Percentiles rank a stretch among this genome's conserved stretches.
phyloP scores from a whole-genome alignment of 2,888 invertebrate genomes.

The Himalopsyche japonica region DNA sequence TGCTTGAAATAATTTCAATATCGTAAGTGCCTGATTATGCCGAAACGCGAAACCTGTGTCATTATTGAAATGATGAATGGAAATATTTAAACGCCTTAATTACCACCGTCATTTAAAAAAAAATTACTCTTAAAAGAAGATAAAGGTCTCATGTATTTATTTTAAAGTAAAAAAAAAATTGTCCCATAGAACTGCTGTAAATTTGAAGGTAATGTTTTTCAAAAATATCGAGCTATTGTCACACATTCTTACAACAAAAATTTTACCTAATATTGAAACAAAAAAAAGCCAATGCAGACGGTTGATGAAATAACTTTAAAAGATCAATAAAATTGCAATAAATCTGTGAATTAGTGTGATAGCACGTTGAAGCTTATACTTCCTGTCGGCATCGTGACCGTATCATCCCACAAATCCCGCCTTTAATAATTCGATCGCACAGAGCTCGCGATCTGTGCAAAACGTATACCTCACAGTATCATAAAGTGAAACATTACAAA shows the following conservation, averaged over 20 bases:
- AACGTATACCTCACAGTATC: neutral
- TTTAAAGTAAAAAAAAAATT: no score
- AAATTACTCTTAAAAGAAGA: no score
- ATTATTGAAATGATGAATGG: no score
- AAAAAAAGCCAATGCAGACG: neutral
- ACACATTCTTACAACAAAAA: neutral
- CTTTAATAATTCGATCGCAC: neutral
- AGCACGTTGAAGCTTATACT: neutral
- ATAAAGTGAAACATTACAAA: neutral
- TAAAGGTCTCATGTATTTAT: no score
- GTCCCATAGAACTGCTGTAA: no score
- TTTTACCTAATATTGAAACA: neutral
- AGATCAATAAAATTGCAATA: neutral
- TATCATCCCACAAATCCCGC: neutral
- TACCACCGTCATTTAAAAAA: no score
- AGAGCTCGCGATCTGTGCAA: neutral
- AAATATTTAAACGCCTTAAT: no score
- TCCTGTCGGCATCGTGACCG: neutral
- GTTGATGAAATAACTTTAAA: neutral
- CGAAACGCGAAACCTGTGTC: no score
- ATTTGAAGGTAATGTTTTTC: no score
- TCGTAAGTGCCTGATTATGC: no score
- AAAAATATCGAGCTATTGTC: neutral
- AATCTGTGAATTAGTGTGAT: neutral
- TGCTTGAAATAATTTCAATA: no score